Evolutionary conservation across 1,140 invertebrate species (phyloP).

Genomic region (Oscheius sp.): DNA sequence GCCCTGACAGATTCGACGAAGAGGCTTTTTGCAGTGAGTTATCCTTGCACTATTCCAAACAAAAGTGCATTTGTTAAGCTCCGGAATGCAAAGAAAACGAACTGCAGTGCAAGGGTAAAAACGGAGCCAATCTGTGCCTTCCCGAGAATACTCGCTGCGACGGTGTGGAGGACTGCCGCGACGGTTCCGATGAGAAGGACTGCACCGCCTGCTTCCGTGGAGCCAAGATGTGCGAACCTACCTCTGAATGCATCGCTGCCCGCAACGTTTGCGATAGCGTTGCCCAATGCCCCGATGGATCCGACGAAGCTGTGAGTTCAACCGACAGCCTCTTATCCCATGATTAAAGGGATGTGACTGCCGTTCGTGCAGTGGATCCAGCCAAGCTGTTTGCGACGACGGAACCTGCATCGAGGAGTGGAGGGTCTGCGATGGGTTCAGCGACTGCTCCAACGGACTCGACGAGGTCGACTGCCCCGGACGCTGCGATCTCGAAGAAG

Average conservation of each 20-base stretch:
- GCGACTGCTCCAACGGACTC: conserved; percentile 20
- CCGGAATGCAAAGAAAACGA: conserved; percentile 24
- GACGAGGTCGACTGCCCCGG: conserved; percentile 35
- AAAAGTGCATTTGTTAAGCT: background rate
- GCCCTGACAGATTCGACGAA: conserved; percentile 25
- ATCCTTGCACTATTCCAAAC: background rate
- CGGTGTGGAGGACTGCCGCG: conserved; percentile 25
- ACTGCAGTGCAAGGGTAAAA: background rate
- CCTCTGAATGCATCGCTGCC: conserved; percentile 25
- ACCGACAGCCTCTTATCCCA: background rate
- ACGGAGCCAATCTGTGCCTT: conserved; percentile 7
- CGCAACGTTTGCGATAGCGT: conserved; percentile 34
- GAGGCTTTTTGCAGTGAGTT: conserved; percentile 14
- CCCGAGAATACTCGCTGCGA: conserved; percentile 19
- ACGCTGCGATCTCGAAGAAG: conserved; percentile 5
- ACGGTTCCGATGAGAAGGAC: conserved; percentile 29
- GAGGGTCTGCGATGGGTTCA: conserved; percentile 27
- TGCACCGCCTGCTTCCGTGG: conserved; percentile 19
- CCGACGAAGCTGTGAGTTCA: conserved; percentile 23
- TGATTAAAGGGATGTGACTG: conserved; percentile 34
- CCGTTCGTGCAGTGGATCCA: conserved; percentile 17
- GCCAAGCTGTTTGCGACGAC: conserved; percentile 25
- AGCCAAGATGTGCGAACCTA: conserved; percentile 29
- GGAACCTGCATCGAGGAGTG: conserved; percentile 26
- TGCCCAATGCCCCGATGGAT: conserved; percentile 29